Conservation (phyloP, 2,797 vertebrate genomes). For the Holocentrus rufus region DNA sequence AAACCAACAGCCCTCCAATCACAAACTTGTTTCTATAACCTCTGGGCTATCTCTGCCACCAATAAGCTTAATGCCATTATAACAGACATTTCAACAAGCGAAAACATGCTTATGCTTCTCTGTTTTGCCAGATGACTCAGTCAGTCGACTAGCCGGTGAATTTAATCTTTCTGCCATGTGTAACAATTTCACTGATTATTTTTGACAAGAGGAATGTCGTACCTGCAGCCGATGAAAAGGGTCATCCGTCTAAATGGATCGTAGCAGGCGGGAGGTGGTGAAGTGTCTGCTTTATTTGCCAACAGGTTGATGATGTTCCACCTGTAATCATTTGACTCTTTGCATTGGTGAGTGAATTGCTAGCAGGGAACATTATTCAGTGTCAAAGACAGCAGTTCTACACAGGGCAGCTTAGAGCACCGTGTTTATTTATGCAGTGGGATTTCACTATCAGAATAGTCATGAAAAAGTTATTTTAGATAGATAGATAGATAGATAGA, state of each 20-base stretch:
- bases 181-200: constrained; percentile 54
- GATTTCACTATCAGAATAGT: not conserved
- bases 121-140: constrained; percentile 60
- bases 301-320: constrained; percentile 49
- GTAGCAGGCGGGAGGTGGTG: constrained; percentile 48
- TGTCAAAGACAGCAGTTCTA: constrained; percentile 7
- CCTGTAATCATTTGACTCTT: constrained; percentile 29
- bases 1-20: constrained; percentile 71
- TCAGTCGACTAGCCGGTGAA: constrained; percentile 49
- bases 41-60: constrained; percentile 49
- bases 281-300: constrained; percentile 41
- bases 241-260: constrained; percentile 62
- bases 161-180: constrained; percentile 61
- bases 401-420: not conserved
- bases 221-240: constrained; percentile 53
- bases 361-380: constrained; percentile 14
- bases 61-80: constrained; percentile 61
- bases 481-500: too few species aligned
- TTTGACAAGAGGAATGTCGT: constrained; percentile 59
- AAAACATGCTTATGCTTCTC: constrained; percentile 61
- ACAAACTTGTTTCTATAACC: constrained; percentile 52
- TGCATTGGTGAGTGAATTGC: constrained; percentile 16
- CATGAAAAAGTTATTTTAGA: too few species aligned
- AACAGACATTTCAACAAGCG: constrained; percentile 47
- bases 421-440: not conserved